Evolutionary conservation across 2,888 invertebrate species (phyloP).

Genomic region (Heliconius ismenius): DNA sequence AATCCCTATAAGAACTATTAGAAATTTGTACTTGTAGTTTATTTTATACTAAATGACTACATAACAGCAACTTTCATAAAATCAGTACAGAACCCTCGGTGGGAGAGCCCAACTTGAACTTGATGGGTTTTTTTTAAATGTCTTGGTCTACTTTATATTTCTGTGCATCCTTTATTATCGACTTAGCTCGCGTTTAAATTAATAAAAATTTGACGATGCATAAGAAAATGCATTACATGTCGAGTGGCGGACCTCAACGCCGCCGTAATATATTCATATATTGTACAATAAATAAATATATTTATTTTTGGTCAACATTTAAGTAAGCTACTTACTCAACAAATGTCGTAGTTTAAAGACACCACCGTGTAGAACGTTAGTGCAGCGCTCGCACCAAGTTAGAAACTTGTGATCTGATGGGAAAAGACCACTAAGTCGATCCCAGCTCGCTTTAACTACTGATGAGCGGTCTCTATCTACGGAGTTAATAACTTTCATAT

Average conservation of each 20-base stretch:
- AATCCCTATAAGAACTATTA: too few species aligned
- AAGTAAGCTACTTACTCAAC: background rate
- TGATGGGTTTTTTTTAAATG: too few species aligned
- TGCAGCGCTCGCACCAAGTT: constrained; percentile 42
- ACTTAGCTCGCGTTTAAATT: too few species aligned
- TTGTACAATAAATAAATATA: background rate
- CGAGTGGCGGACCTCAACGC: too few species aligned
- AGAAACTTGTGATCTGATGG: constrained; percentile 46
- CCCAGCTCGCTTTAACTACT: constrained; percentile 37
- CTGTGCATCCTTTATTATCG: too few species aligned
- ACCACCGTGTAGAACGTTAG: constrained; percentile 28
- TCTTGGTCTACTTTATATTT: too few species aligned
- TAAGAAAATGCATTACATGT: background rate
- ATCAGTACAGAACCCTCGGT: too few species aligned
- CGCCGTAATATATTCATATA: background rate
- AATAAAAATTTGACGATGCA: background rate
- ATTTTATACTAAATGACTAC: too few species aligned
- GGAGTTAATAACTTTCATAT: constrained; percentile 34
- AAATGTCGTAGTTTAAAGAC: constrained; percentile 19
- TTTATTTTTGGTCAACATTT: background rate
- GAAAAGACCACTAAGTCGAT: constrained; percentile 46
- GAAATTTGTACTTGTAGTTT: too few species aligned
- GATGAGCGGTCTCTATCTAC: constrained; percentile 38
- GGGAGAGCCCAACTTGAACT: too few species aligned
- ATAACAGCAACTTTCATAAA: too few species aligned